Conservation (phyloP, 2,113 vertebrate species). For the Chamaea fasciata region DNA sequence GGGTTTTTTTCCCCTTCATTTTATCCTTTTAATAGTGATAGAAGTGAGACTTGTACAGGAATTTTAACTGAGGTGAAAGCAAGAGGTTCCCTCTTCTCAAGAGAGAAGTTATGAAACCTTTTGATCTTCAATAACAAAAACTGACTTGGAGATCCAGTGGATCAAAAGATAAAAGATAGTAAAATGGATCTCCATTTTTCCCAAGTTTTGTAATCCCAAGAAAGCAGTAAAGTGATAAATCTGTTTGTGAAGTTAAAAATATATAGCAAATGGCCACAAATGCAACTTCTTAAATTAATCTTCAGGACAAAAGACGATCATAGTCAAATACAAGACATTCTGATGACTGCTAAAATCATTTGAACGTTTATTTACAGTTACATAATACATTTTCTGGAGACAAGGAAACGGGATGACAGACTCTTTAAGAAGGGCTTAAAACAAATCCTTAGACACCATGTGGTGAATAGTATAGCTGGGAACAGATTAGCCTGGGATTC, state of each 20-base stretch:
- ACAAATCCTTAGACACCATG: not conserved
- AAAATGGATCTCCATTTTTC: not conserved
- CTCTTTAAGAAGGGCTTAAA: constrained; percentile 15
- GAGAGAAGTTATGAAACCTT: not conserved
- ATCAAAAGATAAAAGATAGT: not conserved
- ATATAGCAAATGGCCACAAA: not conserved
- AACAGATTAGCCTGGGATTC: constrained; percentile 18
- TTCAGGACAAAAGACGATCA: not conserved
- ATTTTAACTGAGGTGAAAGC: not conserved
- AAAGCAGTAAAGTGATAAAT: not conserved
- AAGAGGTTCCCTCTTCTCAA: not conserved
- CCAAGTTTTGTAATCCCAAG: not conserved
- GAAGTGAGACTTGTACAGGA: not conserved
- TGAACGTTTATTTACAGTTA: constrained; percentile 14
- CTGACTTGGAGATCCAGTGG: not conserved
- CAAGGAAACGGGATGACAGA: not conserved
- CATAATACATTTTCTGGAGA: not conserved
- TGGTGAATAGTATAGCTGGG: not conserved
- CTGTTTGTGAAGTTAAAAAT: not conserved
- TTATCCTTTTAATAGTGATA: not conserved
- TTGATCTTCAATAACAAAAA: not conserved
- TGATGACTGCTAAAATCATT: not conserved
- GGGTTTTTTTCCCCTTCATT: not conserved
- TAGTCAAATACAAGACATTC: not conserved
- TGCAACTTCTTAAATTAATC: not conserved